phyloP scores from a whole-genome alignment of 2,888 invertebrate species.

The Erpobdella octoculata region DNA sequence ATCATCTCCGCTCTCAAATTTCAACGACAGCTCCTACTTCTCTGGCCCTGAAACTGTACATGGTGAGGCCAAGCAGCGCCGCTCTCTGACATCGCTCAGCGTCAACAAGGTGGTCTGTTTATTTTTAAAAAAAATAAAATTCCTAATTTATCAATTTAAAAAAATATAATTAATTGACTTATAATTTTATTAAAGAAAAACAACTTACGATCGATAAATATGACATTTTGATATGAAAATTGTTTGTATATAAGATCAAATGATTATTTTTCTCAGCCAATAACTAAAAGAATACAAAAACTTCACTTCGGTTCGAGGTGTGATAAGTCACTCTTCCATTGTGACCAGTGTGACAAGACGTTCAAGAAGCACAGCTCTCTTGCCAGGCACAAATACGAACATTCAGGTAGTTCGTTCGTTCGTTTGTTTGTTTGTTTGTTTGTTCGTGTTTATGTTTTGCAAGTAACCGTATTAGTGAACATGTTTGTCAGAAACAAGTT shows the following conservation, averaged over 20 bases:
- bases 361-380: constrained; percentile 25
- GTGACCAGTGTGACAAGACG: constrained; percentile 22
- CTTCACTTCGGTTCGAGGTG: background rate
- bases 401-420: too few relatives aligned
- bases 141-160: too few relatives aligned
- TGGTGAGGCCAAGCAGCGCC: background rate
- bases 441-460: too few relatives aligned
- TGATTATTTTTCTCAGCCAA: background rate
- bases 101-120: background rate
- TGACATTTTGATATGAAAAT: too few relatives aligned
- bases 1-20: background rate
- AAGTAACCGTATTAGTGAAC: too few relatives aligned
- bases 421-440: constrained; percentile 43
- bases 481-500: too few relatives aligned
- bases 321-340: background rate
- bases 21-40: background rate
- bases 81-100: background rate
- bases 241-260: background rate
- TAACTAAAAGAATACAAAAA: background rate
- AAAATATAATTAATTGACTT: too few relatives aligned
- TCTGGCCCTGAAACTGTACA: background rate
- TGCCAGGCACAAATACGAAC: constrained; percentile 27
- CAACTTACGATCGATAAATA: too few relatives aligned
- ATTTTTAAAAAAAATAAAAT: background rate
- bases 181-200: too few relatives aligned